Evolutionary conservation across 2,113 vertebrate species (phyloP).

Genomic region (chimpanzee (Pan troglodytes)): NHGRI_mPanTro3-v2.1_pri NC_072421.2:85438501-85439000

Average conservation of each 20-base stretch:
- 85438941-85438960: too few species aligned
- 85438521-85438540: neutral
- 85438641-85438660: neutral
- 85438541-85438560: neutral
- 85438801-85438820: neutral
- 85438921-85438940: too few species aligned
- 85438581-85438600: neutral
- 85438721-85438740: neutral
- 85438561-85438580: neutral
- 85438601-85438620: neutral
- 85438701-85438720: neutral
- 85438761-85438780: neutral
- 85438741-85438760: neutral
- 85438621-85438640: neutral
- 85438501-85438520: neutral
- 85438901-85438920: too few species aligned
- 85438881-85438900: too few species aligned
- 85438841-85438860: too few species aligned
- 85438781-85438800: neutral
- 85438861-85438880: too few species aligned
- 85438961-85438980: too few species aligned
- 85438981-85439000: too few species aligned
- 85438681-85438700: neutral
- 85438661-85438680: neutral
- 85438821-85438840: too few species aligned